These are phyloP conservation scores for Odontomachus brunneus DNA, from an alignment of 1,140 invertebrate species.

Conservation along the genomic window DNA sequence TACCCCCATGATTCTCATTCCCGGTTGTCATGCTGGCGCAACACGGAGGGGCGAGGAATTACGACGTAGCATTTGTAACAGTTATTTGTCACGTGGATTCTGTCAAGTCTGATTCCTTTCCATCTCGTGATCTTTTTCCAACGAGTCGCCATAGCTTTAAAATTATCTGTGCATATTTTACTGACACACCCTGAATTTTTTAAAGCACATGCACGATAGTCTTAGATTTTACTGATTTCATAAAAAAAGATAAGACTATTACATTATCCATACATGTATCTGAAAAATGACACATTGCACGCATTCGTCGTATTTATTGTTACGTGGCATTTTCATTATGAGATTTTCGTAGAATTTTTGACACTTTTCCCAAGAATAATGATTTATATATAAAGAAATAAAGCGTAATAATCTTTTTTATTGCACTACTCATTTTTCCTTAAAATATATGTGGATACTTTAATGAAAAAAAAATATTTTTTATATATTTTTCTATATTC, in stretches of 20 bases:
- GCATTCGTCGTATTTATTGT: no score
- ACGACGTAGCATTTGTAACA: slow-evolving; percentile 83
- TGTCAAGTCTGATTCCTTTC: slow-evolving; percentile 54
- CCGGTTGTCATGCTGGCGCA: slow-evolving; percentile 76
- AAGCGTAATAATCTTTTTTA: no score
- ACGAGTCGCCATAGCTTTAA: neutral
- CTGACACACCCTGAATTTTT: slow-evolving; percentile 13
- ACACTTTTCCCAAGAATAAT: neutral
- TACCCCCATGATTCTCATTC: slow-evolving; percentile 77
- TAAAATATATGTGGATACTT: no score
- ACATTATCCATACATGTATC: slow-evolving; percentile 82
- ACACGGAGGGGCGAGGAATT: slow-evolving; percentile 67
- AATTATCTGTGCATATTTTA: slow-evolving; percentile 30
- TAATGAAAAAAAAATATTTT: neutral
- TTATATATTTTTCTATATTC: neutral
- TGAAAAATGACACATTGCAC: slow-evolving; percentile 79
- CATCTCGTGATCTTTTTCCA: slow-evolving; percentile 38
- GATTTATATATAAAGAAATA: no score
- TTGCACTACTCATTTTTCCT: no score
- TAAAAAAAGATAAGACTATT: slow-evolving; percentile 84
- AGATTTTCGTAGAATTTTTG: slow-evolving; percentile 7
- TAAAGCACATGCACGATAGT: neutral
- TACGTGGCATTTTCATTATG: neutral
- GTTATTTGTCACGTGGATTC: slow-evolving; percentile 83
- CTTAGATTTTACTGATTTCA: slow-evolving; percentile 82